Conservation (phyloP, 2,888 invertebrate genomes). For the Parthenolecanium corni region DNA sequence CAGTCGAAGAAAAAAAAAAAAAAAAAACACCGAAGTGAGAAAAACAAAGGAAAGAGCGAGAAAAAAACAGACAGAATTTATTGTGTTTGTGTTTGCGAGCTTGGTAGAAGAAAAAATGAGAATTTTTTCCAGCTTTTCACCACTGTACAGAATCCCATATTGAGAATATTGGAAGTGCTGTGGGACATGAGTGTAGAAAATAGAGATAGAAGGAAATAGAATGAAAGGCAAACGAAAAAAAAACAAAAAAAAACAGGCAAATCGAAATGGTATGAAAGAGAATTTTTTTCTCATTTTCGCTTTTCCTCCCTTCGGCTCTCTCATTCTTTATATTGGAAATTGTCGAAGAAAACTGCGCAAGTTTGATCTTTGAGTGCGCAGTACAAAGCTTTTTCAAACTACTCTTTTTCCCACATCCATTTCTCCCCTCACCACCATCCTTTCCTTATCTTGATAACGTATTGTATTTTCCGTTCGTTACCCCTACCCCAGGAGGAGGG, state of each 20-base stretch:
- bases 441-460: constrained; percentile 18
- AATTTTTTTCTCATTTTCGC: too few relatives aligned
- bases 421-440: too few relatives aligned
- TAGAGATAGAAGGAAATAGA: not conserved
- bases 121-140: too few relatives aligned
- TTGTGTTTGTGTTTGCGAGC: too few relatives aligned
- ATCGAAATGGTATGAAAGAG: not conserved
- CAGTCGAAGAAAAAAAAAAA: not conserved
- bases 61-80: too few relatives aligned
- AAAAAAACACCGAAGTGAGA: constrained; percentile 15
- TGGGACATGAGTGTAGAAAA: not conserved
- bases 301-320: too few relatives aligned
- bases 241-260: not conserved
- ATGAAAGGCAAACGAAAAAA: not conserved
- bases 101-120: too few relatives aligned
- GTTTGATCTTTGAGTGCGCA: constrained; percentile 25
- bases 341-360: constrained; percentile 25
- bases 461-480: not conserved
- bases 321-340: too few relatives aligned
- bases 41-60: not conserved
- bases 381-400: constrained; percentile 1
- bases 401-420: too few relatives aligned
- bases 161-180: constrained; percentile 3
- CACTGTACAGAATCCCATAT: not conserved
- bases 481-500: not conserved